A percentile compares a stretch with the other conserved stretches of the same genome.
Evolutionary conservation across 2,113 vertebrate genomes (phyloP).

Genomic region (Gallinago undulata): DNA sequence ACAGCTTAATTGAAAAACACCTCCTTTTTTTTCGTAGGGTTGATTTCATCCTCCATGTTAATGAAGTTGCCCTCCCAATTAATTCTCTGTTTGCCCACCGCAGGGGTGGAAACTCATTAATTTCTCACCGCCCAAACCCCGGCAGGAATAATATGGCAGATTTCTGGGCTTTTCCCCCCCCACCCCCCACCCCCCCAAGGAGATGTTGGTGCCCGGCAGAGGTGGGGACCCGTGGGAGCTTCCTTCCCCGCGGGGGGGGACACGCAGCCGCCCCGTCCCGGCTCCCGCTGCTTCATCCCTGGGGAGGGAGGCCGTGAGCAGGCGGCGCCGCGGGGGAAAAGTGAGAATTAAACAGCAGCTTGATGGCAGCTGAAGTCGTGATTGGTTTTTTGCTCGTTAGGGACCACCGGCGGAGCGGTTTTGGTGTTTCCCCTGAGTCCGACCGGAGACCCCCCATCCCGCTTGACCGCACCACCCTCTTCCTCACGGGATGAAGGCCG

Average conservation of each 20-base stretch:
- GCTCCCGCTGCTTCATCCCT: neutral
- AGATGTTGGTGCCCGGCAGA: rapidly evolving
- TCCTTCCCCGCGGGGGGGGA: neutral
- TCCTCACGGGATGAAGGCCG: neutral
- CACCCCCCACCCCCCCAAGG: neutral
- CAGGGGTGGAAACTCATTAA: constrained; percentile 3
- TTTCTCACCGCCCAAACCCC: neutral
- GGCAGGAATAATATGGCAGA: neutral
- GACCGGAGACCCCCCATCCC: no score
- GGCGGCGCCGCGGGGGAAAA: rapidly evolving
- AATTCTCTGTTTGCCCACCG: neutral
- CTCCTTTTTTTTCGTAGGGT: neutral
- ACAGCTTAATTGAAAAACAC: neutral
- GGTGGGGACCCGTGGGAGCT: neutral
- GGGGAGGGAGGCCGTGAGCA: neutral
- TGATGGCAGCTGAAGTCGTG: neutral
- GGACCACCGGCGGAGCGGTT: rapidly evolving
- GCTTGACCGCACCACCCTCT: rapidly evolving
- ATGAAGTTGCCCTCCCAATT: neutral
- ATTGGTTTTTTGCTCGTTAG: neutral
- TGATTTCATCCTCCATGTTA: neutral
- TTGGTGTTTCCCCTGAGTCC: rapidly evolving
- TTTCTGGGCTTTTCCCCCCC: neutral
- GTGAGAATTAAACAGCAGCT: neutral
- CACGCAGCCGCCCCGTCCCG: rapidly evolving